phyloP scores from a whole-genome alignment of 2,113 vertebrate species.

The Embiotoca jacksoni region DNA sequence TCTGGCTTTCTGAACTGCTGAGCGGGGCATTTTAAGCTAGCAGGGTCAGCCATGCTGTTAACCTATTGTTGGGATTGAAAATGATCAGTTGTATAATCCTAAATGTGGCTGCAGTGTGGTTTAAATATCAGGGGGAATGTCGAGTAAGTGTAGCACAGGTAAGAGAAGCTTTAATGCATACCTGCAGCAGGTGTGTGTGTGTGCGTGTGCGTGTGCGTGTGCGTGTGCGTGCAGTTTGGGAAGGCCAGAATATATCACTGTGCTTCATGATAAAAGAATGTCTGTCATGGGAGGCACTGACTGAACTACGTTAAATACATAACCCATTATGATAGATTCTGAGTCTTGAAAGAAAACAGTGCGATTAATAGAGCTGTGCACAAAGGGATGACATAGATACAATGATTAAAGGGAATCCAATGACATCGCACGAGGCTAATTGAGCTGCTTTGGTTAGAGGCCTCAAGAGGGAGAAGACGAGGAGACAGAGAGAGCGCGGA shows the following conservation, averaged over 20 bases:
- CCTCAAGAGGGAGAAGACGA: not conserved
- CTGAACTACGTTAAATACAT: too few relatives aligned
- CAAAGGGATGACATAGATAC: conserved; percentile 6
- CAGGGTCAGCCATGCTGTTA: conserved; percentile 53
- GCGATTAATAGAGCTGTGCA: not conserved
- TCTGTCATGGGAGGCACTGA: too few relatives aligned
- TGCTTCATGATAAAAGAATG: not conserved
- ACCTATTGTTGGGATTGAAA: conserved; percentile 54
- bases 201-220: too few relatives aligned
- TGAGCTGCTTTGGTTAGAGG: not conserved
- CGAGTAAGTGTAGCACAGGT: conserved; percentile 40
- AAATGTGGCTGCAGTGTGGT: conserved; percentile 51
- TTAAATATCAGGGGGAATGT: conserved; percentile 57
- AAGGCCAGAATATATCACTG: not conserved
- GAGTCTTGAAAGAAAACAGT: not conserved
- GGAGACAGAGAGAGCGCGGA: not conserved
- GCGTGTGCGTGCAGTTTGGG: not conserved
- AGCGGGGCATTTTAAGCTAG: conserved; percentile 29
- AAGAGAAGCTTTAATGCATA: conserved; percentile 53
- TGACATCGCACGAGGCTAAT: not conserved
- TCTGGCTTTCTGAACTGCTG: conserved; percentile 40
- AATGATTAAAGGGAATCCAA: conserved; percentile 2
- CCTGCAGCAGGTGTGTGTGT: conserved; percentile 18
- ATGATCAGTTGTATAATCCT: conserved; percentile 64
- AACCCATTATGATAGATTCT: too few relatives aligned